Base-by-base conservation (phyloP, 2,797 vertebrate species). In the Hafferia zeledoni region DNA sequence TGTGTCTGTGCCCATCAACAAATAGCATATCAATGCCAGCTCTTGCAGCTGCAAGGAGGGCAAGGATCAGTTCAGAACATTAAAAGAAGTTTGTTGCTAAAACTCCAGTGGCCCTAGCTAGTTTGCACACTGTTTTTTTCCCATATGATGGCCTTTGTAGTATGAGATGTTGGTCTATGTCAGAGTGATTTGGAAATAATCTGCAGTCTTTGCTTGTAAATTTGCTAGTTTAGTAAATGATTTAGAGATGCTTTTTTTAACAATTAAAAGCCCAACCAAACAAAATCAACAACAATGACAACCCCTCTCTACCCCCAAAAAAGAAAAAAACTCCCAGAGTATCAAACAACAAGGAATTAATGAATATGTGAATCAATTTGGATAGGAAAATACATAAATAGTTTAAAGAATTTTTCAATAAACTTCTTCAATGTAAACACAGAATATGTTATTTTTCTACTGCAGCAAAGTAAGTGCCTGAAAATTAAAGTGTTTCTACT, bases 261-360 rank as follows among this genome's bases (percentile, higher is more conserved):
- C 7, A 46, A 75, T n/a, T 56, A 79, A 70, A 83, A 74, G 18
- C 0, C 7, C 69, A 80, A 60, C 47, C 5, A 78, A 52, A 22
- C 14, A 30, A 68, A 68, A 75, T 3, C 11, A 55, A 4, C 3
- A 64, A 17, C 17, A 44, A 47, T 9, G 57, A 13, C 30, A 64
- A 22, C 28, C 30, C 8, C 17, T 13, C 17, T 12, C 57, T 27
- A 35, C 37, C 7, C 6, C 6, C 39, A 43, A 43, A 43, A 43
- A 27, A 2, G 2, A 37, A 17, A n/a, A 68, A 64, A 24, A 0
- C 2, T 9, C 8, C 5, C 17, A 17, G 41, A 71, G 4, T 6
- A 52, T 11, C 12, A 67, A 90, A 72, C 6, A 81, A 11, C 8
- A 46, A 12, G 7, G 17, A 76, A 87, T 31, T 65, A 55, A 25